Percentiles rank a stretch among this genome's conserved stretches.
Evolutionary conservation across 2,113 vertebrate genomes (phyloP).

Genomic region (Chlamydotis undulata): DNA sequence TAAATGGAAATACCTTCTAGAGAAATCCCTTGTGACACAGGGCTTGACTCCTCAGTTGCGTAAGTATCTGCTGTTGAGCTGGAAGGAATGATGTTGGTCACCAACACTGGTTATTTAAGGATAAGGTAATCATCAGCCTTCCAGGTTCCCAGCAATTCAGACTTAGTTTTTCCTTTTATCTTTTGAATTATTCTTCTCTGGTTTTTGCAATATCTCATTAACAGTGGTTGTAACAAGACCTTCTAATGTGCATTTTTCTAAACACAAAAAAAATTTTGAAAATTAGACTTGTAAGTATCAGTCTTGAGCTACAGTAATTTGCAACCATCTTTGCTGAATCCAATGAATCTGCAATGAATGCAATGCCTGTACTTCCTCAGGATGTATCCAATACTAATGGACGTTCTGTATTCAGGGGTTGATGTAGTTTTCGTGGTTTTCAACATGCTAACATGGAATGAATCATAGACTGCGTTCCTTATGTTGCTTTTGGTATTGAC

Average conservation of each 20-base stretch:
- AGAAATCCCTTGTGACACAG: not conserved
- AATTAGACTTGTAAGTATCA: not conserved
- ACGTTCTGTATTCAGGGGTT: not conserved
- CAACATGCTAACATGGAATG: not conserved
- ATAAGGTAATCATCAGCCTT: not conserved
- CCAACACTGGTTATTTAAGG: not conserved
- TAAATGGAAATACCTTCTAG: not conserved
- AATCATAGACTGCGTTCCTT: not conserved
- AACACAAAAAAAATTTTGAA: not conserved
- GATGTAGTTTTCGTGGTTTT: not conserved
- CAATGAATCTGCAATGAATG: not conserved
- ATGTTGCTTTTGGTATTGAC: not conserved
- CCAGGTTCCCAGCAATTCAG: not conserved
- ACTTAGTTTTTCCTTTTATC: not conserved
- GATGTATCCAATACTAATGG: not conserved
- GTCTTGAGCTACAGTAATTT: not conserved
- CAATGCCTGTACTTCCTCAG: not conserved
- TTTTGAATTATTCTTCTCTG: not conserved
- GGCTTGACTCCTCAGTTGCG: not conserved
- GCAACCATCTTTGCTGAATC: not conserved
- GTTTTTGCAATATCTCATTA: not conserved
- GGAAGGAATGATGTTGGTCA: not conserved
- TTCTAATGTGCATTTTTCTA: not conserved
- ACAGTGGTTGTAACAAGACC: not conserved
- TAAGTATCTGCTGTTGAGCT: constrained; percentile 1